Percentiles rank a stretch among this genome's conserved stretches.
phyloP scores from a whole-genome alignment of 2,888 invertebrate species.

The Laspeyria flexula region DNA sequence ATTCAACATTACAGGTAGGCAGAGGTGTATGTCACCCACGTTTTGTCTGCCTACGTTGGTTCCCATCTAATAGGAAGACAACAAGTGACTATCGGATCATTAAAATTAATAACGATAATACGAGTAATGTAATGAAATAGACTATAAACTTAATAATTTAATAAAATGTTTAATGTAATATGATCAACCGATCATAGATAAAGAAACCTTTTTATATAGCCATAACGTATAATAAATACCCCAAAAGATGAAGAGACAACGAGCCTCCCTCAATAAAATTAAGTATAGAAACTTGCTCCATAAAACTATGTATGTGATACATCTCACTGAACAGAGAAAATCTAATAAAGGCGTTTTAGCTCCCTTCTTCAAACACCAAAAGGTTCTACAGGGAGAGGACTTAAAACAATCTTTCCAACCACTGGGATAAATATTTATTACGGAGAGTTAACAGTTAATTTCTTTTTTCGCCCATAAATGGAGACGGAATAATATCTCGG shows the following conservation, averaged over 20 bases:
- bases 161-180: too few relatives aligned
- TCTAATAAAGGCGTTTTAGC: constrained; percentile 47
- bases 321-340: constrained; percentile 24
- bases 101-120: too few relatives aligned
- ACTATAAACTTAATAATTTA: too few relatives aligned
- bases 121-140: too few relatives aligned
- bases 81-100: too few relatives aligned
- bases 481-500: constrained; percentile 37
- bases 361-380: constrained; percentile 50
- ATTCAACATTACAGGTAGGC: too few relatives aligned
- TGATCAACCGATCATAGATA: too few relatives aligned
- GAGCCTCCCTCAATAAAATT: constrained; percentile 4
- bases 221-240: neutral
- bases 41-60: too few relatives aligned
- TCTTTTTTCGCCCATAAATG: constrained; percentile 46
- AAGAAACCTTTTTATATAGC: too few relatives aligned
- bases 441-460: constrained; percentile 55
- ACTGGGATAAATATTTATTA: constrained; percentile 62
- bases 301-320: constrained; percentile 23
- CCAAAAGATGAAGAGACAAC: neutral
- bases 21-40: too few relatives aligned
- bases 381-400: constrained; percentile 46
- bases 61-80: too few relatives aligned
- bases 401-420: constrained; percentile 54
- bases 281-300: constrained; percentile 17